These are phyloP conservation scores for Chloroceryle aenea DNA, from an alignment of 2,113 vertebrate species.

Conservation along the genomic window DNA sequence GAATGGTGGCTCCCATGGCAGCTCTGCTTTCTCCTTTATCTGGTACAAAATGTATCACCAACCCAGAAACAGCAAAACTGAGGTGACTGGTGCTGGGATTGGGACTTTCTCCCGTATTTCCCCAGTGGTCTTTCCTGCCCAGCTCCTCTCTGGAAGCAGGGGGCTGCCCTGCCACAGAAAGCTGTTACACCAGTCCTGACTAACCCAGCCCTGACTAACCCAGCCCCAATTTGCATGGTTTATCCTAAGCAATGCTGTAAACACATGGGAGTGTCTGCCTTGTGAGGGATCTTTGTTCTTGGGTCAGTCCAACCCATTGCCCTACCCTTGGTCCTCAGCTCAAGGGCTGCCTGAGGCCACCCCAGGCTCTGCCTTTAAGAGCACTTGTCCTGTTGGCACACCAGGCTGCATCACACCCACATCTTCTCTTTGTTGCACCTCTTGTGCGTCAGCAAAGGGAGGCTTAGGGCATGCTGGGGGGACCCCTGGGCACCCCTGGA, in stretches of 20 bases:
- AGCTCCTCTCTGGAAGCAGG: neutral
- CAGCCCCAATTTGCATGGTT: neutral
- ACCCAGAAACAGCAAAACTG: neutral
- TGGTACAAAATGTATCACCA: neutral
- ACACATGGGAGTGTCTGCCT: rapidly evolving
- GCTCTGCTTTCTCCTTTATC: neutral
- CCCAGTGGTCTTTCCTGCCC: neutral
- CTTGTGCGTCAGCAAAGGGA: neutral
- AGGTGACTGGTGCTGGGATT: neutral
- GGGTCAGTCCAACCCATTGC: rapidly evolving
- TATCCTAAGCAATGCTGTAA: rapidly evolving
- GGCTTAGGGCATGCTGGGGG: neutral
- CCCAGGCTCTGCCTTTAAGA: too few species aligned
- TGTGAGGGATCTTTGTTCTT: rapidly evolving
- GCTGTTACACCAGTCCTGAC: neutral
- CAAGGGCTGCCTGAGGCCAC: neutral
- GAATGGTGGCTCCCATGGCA: too few species aligned
- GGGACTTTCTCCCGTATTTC: neutral
- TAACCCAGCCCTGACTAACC: neutral
- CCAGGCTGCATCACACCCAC: rapidly evolving
- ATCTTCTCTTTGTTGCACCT: rapidly evolving
- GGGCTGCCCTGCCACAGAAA: neutral
- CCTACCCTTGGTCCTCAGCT: rapidly evolving
- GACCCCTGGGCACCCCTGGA: neutral
- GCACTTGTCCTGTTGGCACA: rapidly evolving